Conservation (phyloP, 2,888 invertebrate species). For the Chrysolina americana region DNA sequence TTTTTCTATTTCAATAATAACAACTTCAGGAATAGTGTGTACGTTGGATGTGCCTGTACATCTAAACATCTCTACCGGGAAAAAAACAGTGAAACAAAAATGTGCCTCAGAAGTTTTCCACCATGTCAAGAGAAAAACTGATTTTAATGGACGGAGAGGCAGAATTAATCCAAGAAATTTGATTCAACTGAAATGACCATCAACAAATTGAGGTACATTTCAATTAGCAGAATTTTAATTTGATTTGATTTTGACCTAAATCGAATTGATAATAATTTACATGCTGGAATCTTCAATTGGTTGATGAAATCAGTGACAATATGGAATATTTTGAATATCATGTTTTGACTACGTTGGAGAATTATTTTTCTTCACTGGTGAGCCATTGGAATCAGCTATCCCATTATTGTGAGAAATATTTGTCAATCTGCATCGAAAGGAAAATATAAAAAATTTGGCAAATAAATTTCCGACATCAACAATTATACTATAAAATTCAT, state of each 20-base stretch:
- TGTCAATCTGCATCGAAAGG: background rate
- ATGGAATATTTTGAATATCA: background rate
- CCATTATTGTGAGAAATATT: background rate
- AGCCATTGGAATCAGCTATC: background rate
- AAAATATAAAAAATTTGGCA: constrained; percentile 58
- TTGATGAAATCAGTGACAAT: background rate
- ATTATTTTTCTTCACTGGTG: background rate
- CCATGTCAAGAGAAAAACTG: constrained; percentile 18
- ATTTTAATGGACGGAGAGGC: constrained; percentile 49
- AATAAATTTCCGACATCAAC: constrained; percentile 66
- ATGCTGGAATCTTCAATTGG: background rate
- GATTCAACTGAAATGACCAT: background rate
- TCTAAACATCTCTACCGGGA: background rate
- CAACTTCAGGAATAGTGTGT: too few relatives aligned
- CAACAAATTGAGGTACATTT: background rate
- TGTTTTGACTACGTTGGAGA: background rate
- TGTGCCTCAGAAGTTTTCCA: constrained; percentile 30
- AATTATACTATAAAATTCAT: constrained; percentile 55
- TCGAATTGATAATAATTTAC: too few relatives aligned
- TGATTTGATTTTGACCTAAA: too few relatives aligned
- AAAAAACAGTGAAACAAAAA: background rate
- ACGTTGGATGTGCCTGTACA: too few relatives aligned
- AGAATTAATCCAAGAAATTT: constrained; percentile 2
- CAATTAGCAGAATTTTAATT: too few relatives aligned
- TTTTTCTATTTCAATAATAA: too few relatives aligned